Evolutionary conservation across 2,888 invertebrate genomes (phyloP).

Genomic region (Eilema depressum): DNA sequence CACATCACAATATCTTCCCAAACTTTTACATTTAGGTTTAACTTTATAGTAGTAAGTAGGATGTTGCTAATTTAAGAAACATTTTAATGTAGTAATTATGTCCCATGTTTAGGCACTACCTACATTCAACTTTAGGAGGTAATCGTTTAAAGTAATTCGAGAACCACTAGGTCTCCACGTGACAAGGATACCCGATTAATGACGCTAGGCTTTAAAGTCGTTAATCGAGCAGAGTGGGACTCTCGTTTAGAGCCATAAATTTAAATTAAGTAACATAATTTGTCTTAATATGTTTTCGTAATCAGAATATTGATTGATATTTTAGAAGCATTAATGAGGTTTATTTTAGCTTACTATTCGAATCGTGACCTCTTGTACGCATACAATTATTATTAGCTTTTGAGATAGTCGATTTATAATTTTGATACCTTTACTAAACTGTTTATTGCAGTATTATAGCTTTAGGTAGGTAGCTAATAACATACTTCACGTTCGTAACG

Average conservation of each 20-base stretch:
- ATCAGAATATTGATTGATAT: conserved; percentile 5
- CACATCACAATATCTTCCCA: no score
- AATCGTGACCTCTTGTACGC: no score
- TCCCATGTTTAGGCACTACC: conserved; percentile 3
- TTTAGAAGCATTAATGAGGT: no score
- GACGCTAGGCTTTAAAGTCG: conserved; percentile 11
- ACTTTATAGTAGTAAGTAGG: not conserved
- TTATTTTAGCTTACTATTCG: no score
- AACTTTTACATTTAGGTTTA: no score
- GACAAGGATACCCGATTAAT: conserved; percentile 18
- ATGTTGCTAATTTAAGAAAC: not conserved
- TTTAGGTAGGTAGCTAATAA: no score
- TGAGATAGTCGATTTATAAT: no score
- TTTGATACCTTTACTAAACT: no score
- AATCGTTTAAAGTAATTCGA: conserved; percentile 20
- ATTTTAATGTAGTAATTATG: not conserved
- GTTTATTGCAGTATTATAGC: no score
- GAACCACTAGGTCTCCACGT: conserved; percentile 21
- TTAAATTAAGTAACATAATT: conserved; percentile 17
- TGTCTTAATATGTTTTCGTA: conserved; percentile 16
- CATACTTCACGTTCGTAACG: no score
- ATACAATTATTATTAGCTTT: no score
- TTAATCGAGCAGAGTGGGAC: conserved; percentile 16
- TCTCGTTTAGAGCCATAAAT: conserved; percentile 19
- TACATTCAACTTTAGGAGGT: conserved; percentile 11